Base-by-base conservation (phyloP, 2,797 vertebrate genomes). In the Poecilia velifera region DNA sequence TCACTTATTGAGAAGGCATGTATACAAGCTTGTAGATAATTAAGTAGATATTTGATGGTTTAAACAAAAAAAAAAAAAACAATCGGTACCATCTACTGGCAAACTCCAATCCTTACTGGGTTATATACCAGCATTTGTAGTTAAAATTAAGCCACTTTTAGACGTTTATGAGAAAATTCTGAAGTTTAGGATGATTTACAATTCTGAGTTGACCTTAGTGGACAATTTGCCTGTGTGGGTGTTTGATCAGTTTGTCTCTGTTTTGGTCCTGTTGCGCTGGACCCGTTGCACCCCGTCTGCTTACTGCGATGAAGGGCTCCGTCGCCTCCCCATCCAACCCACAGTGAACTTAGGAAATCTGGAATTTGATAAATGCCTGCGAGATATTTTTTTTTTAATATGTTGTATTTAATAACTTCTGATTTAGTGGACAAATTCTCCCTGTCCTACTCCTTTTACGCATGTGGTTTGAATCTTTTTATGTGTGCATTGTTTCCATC, bases 371-470 rank as follows among this genome's bases (percentile, higher is more conserved):
- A 25, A 66, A 34, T 62, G 2, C 28, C 28, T 34, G 31, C 0
- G 0, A 62, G 28, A 62, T 62, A 31, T 34, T 18, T 34, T 62
- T 34, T 6, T 62, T 34, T 6, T 31, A 31, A 31, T 6, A 59
- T 28, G 28, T 31, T 31, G 13, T 59, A 31, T 31, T 62, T 18
- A 62, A 62, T 62, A 1, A 34, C 34, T 62, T 7, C 59, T 62
- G 14, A 62, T 62, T 41, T 41, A 9, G 22, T 39, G 20, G 36
- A 12, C 5, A 41, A 74, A 16, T 66, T 5, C 34, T n/a, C 22
- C 36, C 3, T 68, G 64, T 68, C 39, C 20, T 68, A 39, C 36
- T 25, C 9, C 36, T 74, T 82, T 55, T 70, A 14, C 75, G 43
- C 31, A 18, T 4, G 10, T 10, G 14, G 41, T 73, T 84, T 74